Evolutionary conservation across 2,888 invertebrate species (phyloP).

Genomic region (Synergus gifuensis): DNA sequence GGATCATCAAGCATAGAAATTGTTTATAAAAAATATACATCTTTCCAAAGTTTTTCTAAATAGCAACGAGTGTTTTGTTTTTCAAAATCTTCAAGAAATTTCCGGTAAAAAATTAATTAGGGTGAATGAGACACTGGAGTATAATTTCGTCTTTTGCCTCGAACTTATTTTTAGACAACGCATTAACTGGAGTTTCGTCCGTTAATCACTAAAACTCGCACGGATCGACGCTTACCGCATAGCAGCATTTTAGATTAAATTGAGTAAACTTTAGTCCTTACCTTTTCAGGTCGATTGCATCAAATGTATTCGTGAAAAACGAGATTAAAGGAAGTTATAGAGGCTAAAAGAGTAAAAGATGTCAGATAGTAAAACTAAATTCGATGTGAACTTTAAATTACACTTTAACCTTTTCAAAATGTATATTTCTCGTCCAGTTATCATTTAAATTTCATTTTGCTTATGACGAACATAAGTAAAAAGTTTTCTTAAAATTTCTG

Average conservation of each 20-base stretch:
- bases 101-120: background rate
- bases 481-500: no score
- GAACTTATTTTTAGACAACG: conserved; percentile 47
- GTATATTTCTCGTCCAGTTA: no score
- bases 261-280: conserved; percentile 12
- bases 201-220: conserved; percentile 50
- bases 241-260: conserved; percentile 44
- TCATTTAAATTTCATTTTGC: no score
- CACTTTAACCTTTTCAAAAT: background rate
- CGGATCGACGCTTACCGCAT: conserved; percentile 48
- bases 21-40: no score
- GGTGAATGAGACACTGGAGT: background rate
- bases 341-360: no score
- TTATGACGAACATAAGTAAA: no score
- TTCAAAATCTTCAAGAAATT: background rate
- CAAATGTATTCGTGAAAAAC: conserved; percentile 2
- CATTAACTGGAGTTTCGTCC: conserved; percentile 49
- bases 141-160: conserved; percentile 20
- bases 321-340: background rate
- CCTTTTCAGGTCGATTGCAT: conserved; percentile 20
- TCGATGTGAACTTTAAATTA: background rate
- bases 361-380: background rate
- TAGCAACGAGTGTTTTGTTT: no score
- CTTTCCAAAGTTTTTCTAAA: no score
- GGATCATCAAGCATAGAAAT: no score